Evolutionary conservation across 2,888 invertebrate species (phyloP).

Genomic region (Pyrrhia umbra): DNA sequence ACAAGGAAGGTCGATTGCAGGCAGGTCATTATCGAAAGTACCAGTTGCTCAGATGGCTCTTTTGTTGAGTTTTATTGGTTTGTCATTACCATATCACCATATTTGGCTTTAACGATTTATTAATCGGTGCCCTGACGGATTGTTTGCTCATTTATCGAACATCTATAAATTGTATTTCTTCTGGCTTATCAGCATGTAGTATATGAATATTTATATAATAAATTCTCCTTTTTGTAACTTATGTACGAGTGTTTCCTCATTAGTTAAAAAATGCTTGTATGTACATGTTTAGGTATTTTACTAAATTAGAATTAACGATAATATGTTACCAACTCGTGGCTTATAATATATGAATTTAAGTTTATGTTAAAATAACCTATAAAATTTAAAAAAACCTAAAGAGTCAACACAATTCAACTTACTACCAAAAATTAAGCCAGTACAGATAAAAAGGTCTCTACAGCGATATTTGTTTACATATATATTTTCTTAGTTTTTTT

Average conservation of each 20-base stretch:
- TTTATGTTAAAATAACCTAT: no score
- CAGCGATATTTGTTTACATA: no score
- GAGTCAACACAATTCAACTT: no score
- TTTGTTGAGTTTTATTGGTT: conserved; percentile 73
- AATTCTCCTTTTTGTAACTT: not conserved
- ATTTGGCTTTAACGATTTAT: conserved; percentile 73
- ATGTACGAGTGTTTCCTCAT: not conserved
- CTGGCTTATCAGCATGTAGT: conserved; percentile 20
- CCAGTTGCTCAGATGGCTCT: conserved; percentile 64
- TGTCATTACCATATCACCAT: conserved; percentile 73
- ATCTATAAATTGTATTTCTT: conserved; percentile 34
- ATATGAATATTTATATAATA: conserved; percentile 26
- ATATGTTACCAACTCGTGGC: no score
- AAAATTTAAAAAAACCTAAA: no score
- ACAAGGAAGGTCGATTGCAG: conserved; percentile 75
- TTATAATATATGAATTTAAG: no score
- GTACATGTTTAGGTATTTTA: no score
- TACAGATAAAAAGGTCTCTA: no score
- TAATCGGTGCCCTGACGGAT: conserved; percentile 65
- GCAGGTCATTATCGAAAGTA: conserved; percentile 76
- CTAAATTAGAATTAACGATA: no score
- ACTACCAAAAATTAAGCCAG: no score
- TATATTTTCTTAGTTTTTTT: no score
- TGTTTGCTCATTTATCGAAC: conserved; percentile 51
- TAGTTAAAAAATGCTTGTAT: not conserved